Base-by-base conservation (phyloP, 2,888 invertebrate genomes). In the Apoda limacodes region DNA sequence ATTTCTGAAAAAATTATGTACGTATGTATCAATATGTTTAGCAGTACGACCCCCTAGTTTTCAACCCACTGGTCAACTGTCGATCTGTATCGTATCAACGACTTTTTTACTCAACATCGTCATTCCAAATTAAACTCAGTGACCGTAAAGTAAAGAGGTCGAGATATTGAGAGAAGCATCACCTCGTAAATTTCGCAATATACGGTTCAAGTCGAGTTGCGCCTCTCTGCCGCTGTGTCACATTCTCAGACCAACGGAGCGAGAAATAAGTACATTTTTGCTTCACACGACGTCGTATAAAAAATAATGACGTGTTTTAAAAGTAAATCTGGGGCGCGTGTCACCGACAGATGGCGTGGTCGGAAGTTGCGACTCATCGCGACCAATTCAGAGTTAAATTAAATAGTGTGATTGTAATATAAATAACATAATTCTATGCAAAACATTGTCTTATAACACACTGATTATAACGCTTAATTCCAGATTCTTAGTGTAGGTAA, bases 221-320 rank as follows among this genome's bases (percentile, higher is more conserved):
- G 65, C 63, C 70, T 63, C 75, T 68, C 68, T 57, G 56, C 31
- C 45, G 65, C 70, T 68, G 71, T 71, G 75, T 75, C 80, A 78
- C 75, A 74, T 80, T 78, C 70, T 74, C 80, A 72, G 74, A 57
- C 55, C 80, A 80, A 43, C 70, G 80, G 76, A 80, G 78, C 80
- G 78, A 60, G 70, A 75, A 78, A 80, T 80, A 80, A 78, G 78
- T 75, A 80, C 78, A 78, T 78, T 71, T 71, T 78, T 78, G 71
- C 72, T 68, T 6, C 72, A 59, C 60, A 61, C 64, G 61, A 61
- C 60, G 65, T 71, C 66, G 72, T 72, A 71, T 74, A 78, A 70
- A 71, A 70, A 70, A 75, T 75, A 72, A 76, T 74, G 71, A 71
- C 67, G 56, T 68, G 66, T 72, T 72, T 71, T 71, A 66, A 72